Evolutionary conservation across 2,888 invertebrate species (phyloP), one percentile per base, ranked within the genome.

Genomic region (Aphidoletes aphidimyza): DNA sequence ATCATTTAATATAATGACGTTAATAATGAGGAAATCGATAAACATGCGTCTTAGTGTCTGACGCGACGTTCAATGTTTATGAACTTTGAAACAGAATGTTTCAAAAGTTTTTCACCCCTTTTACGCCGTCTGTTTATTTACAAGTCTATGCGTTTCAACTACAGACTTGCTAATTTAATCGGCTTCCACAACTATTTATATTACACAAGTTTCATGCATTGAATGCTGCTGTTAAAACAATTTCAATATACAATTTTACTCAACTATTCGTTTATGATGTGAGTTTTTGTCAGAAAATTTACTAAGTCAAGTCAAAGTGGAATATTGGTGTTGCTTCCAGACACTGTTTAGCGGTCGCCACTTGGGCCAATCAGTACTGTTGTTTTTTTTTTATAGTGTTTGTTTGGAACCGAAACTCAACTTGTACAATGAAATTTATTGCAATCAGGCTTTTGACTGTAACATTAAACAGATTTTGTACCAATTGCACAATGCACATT

Each of bases 161-260:
- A 14, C 2, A 69, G 54, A 69, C 69, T 69, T 69, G 17, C 69
- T 69, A 69, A 69, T 69, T 69, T 69, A 69, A 69, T 69, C 69
- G 69, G 69, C 69, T 69, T 30, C 69, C 34, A 69, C 69, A 69
- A 69, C 69, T 69, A 69, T 69, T 69, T 69, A 69, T 34, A 69
- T 69, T 69, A 14, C 34, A 69, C 11, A 69, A 69, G 69, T 69
- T 69, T 26, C n/a, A 69, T 19, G 69, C 54, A 6, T 30, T 34
- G 69, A 30, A 69, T 69, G 69, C 26, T 34, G 30, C 2, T 69
- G 30, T 30, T 69, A 3, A 69, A 69, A 69, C 69, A 69, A 69
- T 69, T 69, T 69, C 69, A 69, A 69, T 69, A 69, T 30, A n/a
- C 69, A 69, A 14, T 30, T 69, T 69, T n/a, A 19, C 8, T 9